Evolutionary conservation across 1,140 invertebrate genomes (phyloP).

Genomic region (Zaprionus ghesquierei): DNA sequence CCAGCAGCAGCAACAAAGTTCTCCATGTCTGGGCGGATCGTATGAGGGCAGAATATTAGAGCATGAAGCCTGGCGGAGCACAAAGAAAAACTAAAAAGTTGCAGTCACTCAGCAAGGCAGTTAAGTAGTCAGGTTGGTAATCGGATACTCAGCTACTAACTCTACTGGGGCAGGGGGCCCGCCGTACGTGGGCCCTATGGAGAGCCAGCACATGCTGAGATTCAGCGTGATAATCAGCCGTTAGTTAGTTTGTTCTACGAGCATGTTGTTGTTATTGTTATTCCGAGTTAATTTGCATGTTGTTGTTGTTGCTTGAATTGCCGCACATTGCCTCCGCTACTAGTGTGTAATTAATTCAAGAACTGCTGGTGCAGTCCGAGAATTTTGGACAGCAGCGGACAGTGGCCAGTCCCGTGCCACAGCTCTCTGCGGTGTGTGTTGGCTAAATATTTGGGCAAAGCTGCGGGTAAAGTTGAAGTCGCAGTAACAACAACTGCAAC

Average conservation of each 20-base stretch:
- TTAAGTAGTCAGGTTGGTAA: not conserved
- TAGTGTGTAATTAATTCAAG: slow-evolving; percentile 44
- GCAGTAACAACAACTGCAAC: not conserved
- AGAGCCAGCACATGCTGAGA: not conserved
- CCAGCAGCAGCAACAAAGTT: not conserved
- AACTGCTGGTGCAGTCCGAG: not conserved
- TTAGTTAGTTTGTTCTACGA: slow-evolving; percentile 36
- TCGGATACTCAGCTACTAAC: not conserved
- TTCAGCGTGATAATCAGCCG: slow-evolving; percentile 34
- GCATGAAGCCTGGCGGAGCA: slow-evolving; percentile 67
- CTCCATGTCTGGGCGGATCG: slow-evolving; percentile 8
- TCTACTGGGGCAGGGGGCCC: too few species aligned
- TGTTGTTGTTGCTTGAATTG: too few species aligned
- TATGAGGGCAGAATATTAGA: slow-evolving; percentile 64
- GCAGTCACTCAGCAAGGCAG: slow-evolving; percentile 7
- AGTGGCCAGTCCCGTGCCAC: not conserved
- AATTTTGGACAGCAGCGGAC: not conserved
- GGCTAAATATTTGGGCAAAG: slow-evolving; percentile 8
- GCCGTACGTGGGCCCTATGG: not conserved
- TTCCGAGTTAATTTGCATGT: slow-evolving; percentile 66
- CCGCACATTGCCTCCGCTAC: slow-evolving; percentile 18
- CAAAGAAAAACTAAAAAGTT: slow-evolving; percentile 47
- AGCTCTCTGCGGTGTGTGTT: not conserved
- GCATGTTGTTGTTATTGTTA: slow-evolving; percentile 3
- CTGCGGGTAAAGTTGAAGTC: slow-evolving; percentile 3